A percentile compares a stretch with the other conserved stretches of the same genome.
These are phyloP conservation scores for Drosophila affinis DNA, from an alignment of 2,888 invertebrate genomes.

Conservation along the genomic window DNA sequence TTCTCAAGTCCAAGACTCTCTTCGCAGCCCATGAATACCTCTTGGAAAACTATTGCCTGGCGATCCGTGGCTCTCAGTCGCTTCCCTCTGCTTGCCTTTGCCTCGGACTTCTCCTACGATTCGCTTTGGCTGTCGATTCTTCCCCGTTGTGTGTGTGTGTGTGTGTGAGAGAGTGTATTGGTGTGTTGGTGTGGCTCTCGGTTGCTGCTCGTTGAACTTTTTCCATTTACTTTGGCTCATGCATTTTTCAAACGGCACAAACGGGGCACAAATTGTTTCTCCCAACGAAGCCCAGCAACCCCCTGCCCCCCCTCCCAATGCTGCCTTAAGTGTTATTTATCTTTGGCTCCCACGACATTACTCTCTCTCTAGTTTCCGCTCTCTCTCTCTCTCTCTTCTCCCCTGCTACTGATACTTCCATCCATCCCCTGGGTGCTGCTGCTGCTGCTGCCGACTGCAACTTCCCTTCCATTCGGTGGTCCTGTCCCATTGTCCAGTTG, in stretches of 20 bases:
- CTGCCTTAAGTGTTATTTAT: slow-evolving; percentile 77
- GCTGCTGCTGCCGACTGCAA: slow-evolving; percentile 18
- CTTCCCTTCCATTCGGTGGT: not conserved
- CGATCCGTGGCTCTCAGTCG: slow-evolving; percentile 16
- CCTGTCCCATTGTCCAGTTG: slow-evolving; percentile 70
- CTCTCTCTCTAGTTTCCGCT: slow-evolving; percentile 46
- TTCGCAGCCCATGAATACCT: not conserved
- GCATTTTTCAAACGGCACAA: slow-evolving; percentile 78
- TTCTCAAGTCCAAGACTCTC: not conserved
- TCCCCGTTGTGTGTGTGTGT: slow-evolving; percentile 8
- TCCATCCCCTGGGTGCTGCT: slow-evolving; percentile 46
- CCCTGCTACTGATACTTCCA: not conserved
- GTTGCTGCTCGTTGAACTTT: slow-evolving; percentile 68
- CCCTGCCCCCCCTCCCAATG: slow-evolving; percentile 23
- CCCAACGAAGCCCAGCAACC: slow-evolving; percentile 11
- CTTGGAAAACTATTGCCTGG: slow-evolving; percentile 55
- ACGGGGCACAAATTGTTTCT: slow-evolving; percentile 76
- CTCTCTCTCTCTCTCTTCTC: not conserved
- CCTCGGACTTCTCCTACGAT: not conserved
- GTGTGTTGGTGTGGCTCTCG: slow-evolving; percentile 56
- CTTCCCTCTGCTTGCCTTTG: not conserved
- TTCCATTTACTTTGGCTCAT: slow-evolving; percentile 80
- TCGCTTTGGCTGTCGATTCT: not conserved
- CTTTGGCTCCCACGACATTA: slow-evolving; percentile 77
- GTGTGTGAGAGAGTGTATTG: slow-evolving; percentile 31